A percentile compares a stretch with the other conserved stretches of the same genome.
These are phyloP conservation scores for Drosophila nasuta DNA, from an alignment of 1,140 invertebrate species.

Conservation along the genomic window DNA sequence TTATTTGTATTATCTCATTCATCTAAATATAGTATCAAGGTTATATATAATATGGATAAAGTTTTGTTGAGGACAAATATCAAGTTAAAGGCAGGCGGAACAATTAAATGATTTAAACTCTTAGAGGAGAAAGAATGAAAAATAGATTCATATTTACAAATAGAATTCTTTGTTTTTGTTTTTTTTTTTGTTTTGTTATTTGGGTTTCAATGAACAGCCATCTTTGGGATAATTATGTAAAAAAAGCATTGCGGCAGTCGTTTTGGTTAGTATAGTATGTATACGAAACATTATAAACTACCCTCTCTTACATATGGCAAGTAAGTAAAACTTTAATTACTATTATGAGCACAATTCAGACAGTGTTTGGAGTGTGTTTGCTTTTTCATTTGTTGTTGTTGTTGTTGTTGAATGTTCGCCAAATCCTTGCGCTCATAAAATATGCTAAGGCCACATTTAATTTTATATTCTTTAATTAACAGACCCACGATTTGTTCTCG, in stretches of 20 bases:
- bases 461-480: conserved; percentile 51
- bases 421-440: conserved; percentile 70
- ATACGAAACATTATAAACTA: conserved; percentile 44
- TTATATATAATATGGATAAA: conserved; percentile 43
- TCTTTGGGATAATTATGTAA: conserved; percentile 34
- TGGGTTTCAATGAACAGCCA: conserved; percentile 50
- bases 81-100: conserved; percentile 61
- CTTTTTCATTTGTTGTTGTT: conserved; percentile 4
- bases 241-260: conserved; percentile 78
- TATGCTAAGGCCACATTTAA: conserved; percentile 80
- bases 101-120: conserved; percentile 1
- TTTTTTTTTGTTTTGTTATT: background rate
- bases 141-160: conserved; percentile 4
- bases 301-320: conserved; percentile 24
- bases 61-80: conserved; percentile 33
- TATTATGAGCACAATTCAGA: conserved; percentile 75
- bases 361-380: conserved; percentile 16
- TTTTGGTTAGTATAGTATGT: conserved; percentile 52
- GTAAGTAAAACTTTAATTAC: conserved; percentile 45
- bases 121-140: conserved; percentile 5
- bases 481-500: background rate
- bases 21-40: conserved; percentile 41
- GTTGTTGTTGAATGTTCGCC: conserved; percentile 17
- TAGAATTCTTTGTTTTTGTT: background rate
- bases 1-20: conserved; percentile 59